Evolutionary conservation across 2,888 invertebrate genomes (phyloP).

Genomic region (Meteorus colon): DNA sequence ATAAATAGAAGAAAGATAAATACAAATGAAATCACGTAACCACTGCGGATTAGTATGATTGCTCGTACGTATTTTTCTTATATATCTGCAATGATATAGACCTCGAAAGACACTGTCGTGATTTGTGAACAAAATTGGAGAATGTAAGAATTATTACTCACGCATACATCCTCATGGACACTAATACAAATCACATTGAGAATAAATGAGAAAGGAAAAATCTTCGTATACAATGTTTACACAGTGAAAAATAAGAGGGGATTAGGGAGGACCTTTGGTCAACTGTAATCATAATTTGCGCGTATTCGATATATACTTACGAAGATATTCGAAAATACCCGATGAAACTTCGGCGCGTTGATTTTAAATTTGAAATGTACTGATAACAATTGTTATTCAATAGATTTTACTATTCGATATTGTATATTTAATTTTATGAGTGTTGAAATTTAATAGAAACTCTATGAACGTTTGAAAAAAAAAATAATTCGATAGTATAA

Average conservation of each 20-base stretch:
- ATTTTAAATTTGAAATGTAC: neutral
- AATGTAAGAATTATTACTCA: conserved; percentile 29
- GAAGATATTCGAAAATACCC: neutral
- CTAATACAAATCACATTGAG: neutral
- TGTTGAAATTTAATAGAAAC: neutral
- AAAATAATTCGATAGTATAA: no score
- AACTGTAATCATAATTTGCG: conserved; percentile 21
- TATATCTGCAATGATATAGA: neutral
- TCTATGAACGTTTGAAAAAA: no score
- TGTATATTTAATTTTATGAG: neutral
- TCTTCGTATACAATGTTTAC: neutral
- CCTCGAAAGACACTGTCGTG: conserved; percentile 5
- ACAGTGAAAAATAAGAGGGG: conserved; percentile 13
- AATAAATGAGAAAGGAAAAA: neutral
- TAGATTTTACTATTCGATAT: neutral
- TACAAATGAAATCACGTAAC: conserved; percentile 3
- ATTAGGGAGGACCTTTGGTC: conserved; percentile 13
- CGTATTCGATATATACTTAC: neutral
- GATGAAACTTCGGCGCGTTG: neutral
- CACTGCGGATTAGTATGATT: neutral
- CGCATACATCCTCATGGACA: conserved; percentile 6
- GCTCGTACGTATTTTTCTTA: neutral
- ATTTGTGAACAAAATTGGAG: conserved; percentile 27
- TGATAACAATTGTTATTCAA: neutral
- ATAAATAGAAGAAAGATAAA: neutral